phyloP scores from a whole-genome alignment of 2,113 vertebrate species.

The Barnardius zonarius region DNA sequence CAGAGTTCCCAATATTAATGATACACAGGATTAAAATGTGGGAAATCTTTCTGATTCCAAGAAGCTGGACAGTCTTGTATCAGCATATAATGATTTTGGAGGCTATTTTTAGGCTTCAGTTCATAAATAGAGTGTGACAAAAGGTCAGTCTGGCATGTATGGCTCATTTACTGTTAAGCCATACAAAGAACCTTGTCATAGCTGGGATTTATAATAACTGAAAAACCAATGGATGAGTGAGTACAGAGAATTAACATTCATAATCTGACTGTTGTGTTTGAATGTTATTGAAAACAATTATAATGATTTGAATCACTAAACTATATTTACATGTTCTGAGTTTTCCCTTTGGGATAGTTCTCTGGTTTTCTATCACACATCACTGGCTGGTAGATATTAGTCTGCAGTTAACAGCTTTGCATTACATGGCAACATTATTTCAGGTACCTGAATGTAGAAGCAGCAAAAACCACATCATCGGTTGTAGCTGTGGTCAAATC shows the following conservation, averaged over 20 bases:
- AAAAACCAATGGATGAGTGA: not conserved
- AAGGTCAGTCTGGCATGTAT: not conserved
- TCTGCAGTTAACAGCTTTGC: conserved; percentile 12
- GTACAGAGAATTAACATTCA: conserved; percentile 1
- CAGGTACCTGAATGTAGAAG: not conserved
- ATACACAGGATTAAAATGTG: not conserved
- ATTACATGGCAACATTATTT: not conserved
- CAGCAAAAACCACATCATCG: not conserved
- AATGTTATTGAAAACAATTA: conserved; percentile 24
- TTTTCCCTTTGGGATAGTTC: not conserved
- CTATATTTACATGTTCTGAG: conserved; percentile 26
- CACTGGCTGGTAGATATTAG: not conserved
- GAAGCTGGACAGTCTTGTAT: not conserved
- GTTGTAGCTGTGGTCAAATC: not conserved
- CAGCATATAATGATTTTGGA: not conserved
- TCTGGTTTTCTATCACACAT: not conserved
- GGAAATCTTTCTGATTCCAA: not conserved
- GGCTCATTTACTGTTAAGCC: conserved; percentile 25
- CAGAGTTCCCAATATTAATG: not conserved
- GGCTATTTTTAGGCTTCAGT: not conserved
- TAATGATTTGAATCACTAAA: conserved; percentile 22
- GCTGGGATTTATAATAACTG: not conserved
- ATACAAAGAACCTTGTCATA: not conserved
- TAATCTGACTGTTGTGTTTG: not conserved
- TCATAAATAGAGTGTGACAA: not conserved